These are phyloP conservation scores for Delichon dasypus DNA, from an alignment of 2,797 vertebrate species.

Conservation along the genomic window DNA sequence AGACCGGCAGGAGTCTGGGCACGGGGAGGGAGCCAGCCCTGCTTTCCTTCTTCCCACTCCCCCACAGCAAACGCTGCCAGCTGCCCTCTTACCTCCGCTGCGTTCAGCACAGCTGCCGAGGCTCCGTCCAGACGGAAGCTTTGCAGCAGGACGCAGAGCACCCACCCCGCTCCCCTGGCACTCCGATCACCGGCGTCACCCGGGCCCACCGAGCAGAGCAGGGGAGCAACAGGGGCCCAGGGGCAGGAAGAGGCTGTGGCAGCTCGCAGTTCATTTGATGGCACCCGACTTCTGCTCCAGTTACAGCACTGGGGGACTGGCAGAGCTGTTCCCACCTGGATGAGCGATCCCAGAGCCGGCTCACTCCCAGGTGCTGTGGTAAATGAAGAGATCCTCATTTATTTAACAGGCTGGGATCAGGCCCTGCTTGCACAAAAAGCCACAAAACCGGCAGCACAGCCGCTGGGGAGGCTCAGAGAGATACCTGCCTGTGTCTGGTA, in stretches of 20 bases:
- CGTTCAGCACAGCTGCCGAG: background rate
- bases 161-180: background rate
- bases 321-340: background rate
- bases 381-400: background rate
- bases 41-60: background rate
- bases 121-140: background rate
- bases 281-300: background rate
- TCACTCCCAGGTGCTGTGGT: rapidly evolving
- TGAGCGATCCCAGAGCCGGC: background rate
- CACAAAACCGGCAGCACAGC: background rate
- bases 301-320: background rate
- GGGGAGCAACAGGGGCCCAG: background rate
- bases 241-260: background rate
- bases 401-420: background rate
- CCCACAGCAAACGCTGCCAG: background rate
- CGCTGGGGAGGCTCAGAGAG: background rate
- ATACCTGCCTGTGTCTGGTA: rapidly evolving
- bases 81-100: background rate
- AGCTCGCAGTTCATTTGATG: background rate
- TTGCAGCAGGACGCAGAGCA: background rate
- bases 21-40: rapidly evolving
- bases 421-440: background rate
- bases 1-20: background rate
- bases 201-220: background rate
- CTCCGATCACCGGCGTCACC: background rate